Conservation (phyloP, 2,888 invertebrate genomes). For the Caenorhabditis afra region DNA sequence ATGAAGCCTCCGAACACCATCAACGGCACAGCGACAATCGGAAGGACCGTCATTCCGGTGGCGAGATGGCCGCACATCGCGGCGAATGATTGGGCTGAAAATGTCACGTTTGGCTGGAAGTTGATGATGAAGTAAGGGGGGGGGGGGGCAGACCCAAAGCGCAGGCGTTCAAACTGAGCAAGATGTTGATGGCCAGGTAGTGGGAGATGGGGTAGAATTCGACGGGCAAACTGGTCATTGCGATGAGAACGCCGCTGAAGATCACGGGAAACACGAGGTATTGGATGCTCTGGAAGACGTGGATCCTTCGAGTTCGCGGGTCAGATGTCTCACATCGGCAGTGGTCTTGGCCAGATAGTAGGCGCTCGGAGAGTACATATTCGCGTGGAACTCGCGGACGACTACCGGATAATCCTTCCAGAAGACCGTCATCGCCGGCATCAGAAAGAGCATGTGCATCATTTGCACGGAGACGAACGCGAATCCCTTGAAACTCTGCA, state of each 20-base stretch:
- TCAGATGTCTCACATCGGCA: slow-evolving; percentile 84
- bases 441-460: slow-evolving; percentile 94
- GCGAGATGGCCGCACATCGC: slow-evolving; percentile 53
- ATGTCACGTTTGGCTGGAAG: no score
- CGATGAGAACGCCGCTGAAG: slow-evolving; percentile 89
- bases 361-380: slow-evolving; percentile 91
- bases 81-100: slow-evolving; percentile 58
- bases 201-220: slow-evolving; percentile 8
- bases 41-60: slow-evolving; percentile 54
- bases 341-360: slow-evolving; percentile 91
- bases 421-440: slow-evolving; percentile 93
- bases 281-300: slow-evolving; percentile 85
- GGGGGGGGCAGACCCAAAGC: slow-evolving; percentile 23
- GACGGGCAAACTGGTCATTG: slow-evolving; percentile 86
- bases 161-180: slow-evolving; percentile 52
- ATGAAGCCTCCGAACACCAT: slow-evolving; percentile 86
- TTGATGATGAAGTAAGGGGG: no score
- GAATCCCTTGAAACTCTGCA: slow-evolving; percentile 93
- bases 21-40: slow-evolving; percentile 58
- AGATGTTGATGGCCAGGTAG: slow-evolving; percentile 35
- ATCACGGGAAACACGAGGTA: slow-evolving; percentile 89
- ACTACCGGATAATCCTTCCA: slow-evolving; percentile 91
- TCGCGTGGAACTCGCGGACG: slow-evolving; percentile 91
- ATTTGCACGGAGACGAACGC: slow-evolving; percentile 92
- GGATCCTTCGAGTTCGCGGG: not conserved